Evolutionary conservation across 2,113 vertebrate species (phyloP).

Genomic region (Pterocles burchelli): DNA sequence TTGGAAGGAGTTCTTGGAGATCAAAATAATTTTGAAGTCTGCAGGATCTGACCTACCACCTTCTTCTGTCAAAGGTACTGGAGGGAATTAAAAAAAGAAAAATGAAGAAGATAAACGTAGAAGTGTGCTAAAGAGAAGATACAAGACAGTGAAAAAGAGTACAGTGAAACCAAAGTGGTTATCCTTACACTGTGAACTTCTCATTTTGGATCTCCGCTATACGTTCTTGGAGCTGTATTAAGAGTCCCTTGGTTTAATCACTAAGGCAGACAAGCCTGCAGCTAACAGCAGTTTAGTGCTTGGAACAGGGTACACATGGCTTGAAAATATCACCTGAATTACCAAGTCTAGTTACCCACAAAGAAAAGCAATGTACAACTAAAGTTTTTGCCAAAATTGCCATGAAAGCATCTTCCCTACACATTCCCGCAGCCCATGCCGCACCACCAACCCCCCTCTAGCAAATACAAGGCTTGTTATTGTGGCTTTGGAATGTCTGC

Average conservation of each 20-base stretch:
- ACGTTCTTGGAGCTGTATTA: neutral
- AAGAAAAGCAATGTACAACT: neutral
- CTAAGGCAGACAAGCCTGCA: neutral
- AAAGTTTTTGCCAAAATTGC: neutral
- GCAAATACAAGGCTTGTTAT: neutral
- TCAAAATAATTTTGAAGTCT: neutral
- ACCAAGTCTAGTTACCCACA: neutral
- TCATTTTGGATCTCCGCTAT: neutral
- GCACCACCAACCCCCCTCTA: neutral
- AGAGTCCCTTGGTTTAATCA: neutral
- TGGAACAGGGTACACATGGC: neutral
- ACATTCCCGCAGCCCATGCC: neutral
- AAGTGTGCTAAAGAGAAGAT: neutral
- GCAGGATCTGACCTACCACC: neutral
- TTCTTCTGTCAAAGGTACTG: neutral
- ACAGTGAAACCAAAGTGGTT: neutral
- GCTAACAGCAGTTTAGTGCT: neutral
- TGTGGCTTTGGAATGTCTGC: neutral
- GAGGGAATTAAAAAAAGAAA: neutral
- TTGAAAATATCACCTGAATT: neutral
- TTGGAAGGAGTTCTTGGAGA: neutral
- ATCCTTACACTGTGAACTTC: neutral
- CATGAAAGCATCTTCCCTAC: neutral
- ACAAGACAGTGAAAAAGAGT: neutral
- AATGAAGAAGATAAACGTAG: neutral